Percentiles rank a stretch among this genome's conserved stretches.
Conservation (phyloP, 2,888 invertebrate genomes). For the Ophion ellenae region DNA sequence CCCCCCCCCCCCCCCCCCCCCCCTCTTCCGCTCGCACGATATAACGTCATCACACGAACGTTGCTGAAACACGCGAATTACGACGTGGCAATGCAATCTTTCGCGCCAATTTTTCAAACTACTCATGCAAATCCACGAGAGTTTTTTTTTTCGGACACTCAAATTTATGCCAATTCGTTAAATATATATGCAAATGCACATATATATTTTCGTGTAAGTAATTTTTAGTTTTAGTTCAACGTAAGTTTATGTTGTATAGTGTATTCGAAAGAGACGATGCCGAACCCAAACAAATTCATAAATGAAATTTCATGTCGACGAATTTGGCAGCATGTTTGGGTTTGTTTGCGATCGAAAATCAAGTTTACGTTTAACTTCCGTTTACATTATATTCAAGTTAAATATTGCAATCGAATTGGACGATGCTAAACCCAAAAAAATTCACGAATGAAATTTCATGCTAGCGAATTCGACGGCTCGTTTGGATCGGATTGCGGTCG, state of each 20-base stretch:
- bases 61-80: slow-evolving; percentile 41
- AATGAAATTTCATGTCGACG: no score
- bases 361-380: no score
- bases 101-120: slow-evolving; percentile 33
- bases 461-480: no score
- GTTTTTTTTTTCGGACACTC: background rate
- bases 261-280: no score
- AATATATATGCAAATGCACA: background rate
- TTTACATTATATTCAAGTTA: no score
- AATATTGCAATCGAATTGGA: no score
- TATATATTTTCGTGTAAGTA: background rate
- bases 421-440: no score
- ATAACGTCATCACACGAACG: slow-evolving; percentile 41
- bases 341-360: no score
- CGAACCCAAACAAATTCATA: no score
- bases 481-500: no score
- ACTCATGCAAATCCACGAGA: background rate
- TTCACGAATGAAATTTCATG: no score
- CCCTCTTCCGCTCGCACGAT: background rate
- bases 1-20: background rate
- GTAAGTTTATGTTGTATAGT: background rate
- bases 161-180: background rate
- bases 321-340: no score
- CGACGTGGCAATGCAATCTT: slow-evolving; percentile 45
- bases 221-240: background rate